Conservation (phyloP, 2,113 vertebrate species). For the Ctenomys sociabilis region DNA sequence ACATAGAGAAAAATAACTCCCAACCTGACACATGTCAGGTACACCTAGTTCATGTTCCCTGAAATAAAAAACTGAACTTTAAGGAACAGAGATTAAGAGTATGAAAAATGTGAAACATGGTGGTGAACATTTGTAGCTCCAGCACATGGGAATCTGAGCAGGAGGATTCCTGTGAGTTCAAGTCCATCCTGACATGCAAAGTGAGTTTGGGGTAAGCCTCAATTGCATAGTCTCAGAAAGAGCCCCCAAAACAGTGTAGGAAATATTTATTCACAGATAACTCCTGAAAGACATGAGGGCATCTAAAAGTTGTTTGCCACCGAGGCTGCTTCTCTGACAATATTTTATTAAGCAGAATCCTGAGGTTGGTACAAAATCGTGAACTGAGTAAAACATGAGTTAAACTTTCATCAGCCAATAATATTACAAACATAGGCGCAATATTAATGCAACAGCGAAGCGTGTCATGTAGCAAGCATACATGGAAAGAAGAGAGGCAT, state of each 20-base stretch:
- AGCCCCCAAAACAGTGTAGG: too few species aligned
- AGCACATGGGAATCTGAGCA: background rate
- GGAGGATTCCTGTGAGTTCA: background rate
- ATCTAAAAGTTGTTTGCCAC: background rate
- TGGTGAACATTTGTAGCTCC: background rate
- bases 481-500: too few species aligned
- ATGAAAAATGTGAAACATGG: background rate
- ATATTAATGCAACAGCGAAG: too few species aligned
- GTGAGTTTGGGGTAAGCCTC: background rate
- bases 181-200: background rate
- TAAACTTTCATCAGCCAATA: too few species aligned
- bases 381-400: background rate
- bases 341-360: background rate
- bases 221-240: background rate
- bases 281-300: background rate
- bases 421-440: too few species aligned
- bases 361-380: background rate
- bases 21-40: background rate
- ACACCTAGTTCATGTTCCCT: background rate
- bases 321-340: background rate
- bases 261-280: background rate
- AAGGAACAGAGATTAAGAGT: background rate
- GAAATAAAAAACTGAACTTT: background rate
- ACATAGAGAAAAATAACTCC: background rate
- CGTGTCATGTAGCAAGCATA: too few species aligned